Evolutionary conservation across 2,113 vertebrate species (phyloP).

Genomic region (Crypturellus undulatus): DNA sequence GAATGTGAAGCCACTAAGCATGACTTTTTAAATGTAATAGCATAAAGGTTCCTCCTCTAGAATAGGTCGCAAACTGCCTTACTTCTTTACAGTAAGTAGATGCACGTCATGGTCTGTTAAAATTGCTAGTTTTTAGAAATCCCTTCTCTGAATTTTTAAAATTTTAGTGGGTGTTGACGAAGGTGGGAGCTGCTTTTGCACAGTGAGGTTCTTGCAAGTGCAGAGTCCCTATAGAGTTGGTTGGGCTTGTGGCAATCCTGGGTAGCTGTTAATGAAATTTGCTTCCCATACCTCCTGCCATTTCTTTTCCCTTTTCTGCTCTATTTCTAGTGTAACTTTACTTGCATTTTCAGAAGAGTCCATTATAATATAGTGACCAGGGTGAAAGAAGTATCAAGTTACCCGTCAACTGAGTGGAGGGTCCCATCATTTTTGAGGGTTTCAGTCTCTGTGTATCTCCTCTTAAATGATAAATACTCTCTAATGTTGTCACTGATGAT

Average conservation of each 20-base stretch:
- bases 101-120: background rate
- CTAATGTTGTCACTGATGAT: background rate
- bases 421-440: rapidly evolving
- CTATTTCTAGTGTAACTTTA: background rate
- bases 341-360: background rate
- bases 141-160: background rate
- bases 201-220: constrained; percentile 4
- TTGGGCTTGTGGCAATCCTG: background rate
- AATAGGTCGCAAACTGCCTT: background rate
- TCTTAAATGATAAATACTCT: background rate
- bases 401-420: background rate
- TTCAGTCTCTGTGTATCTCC: background rate
- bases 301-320: rapidly evolving
- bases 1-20: background rate
- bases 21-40: background rate
- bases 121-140: constrained; percentile 2
- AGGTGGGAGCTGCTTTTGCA: constrained; percentile 37
- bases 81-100: background rate
- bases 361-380: background rate
- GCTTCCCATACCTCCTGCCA: background rate
- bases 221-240: background rate
- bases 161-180: constrained; percentile 24
- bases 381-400: background rate
- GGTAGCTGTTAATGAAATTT: background rate
- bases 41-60: background rate